phyloP scores from a whole-genome alignment of 2,113 vertebrate genomes.

The Etheostoma spectabile region DNA sequence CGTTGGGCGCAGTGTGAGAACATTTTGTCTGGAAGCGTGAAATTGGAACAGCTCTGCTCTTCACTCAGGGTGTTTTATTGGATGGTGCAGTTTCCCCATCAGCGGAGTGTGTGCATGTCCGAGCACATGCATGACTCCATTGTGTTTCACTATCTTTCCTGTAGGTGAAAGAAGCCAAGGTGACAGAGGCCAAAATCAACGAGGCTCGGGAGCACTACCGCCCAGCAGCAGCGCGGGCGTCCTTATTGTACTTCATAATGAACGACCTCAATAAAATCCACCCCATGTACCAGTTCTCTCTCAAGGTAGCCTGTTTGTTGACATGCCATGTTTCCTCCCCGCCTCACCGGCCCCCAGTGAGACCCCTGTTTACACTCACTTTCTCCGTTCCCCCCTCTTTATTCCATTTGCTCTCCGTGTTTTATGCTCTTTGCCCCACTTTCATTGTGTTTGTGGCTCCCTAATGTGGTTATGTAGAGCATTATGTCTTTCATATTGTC shows the following conservation, averaged over 20 bases:
- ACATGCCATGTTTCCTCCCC: slow-evolving; percentile 43
- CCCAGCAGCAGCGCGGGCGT: slow-evolving; percentile 87
- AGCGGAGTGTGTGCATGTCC: slow-evolving; percentile 25
- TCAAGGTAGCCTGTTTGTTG: slow-evolving; percentile 74
- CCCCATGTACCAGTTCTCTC: slow-evolving; percentile 96
- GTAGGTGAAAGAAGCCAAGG: slow-evolving; percentile 93
- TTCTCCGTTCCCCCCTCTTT: slow-evolving; percentile 33
- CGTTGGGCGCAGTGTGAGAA: slow-evolving; percentile 35
- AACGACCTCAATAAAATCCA: slow-evolving; percentile 92
- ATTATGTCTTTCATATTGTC: slow-evolving; percentile 77
- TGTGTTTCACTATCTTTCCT: slow-evolving; percentile 49
- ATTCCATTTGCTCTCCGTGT: slow-evolving; percentile 58
- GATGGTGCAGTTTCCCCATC: slow-evolving; percentile 29
- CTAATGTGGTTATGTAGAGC: slow-evolving; percentile 77
- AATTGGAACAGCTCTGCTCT: slow-evolving; percentile 57
- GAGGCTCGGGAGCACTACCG: slow-evolving; percentile 94
- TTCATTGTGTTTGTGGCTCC: slow-evolving; percentile 80
- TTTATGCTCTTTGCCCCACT: slow-evolving; percentile 75
- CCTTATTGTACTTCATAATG: slow-evolving; percentile 96
- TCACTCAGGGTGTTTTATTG: slow-evolving; percentile 54
- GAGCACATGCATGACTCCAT: not conserved
- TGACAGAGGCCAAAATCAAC: slow-evolving; percentile 92
- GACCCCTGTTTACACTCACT: slow-evolving; percentile 58
- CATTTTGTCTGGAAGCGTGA: slow-evolving; percentile 60
- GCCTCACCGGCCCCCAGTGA: slow-evolving; percentile 44